These are phyloP conservation scores for Climacteris rufus DNA, from an alignment of 2,113 vertebrate species.

Conservation along the genomic window DNA sequence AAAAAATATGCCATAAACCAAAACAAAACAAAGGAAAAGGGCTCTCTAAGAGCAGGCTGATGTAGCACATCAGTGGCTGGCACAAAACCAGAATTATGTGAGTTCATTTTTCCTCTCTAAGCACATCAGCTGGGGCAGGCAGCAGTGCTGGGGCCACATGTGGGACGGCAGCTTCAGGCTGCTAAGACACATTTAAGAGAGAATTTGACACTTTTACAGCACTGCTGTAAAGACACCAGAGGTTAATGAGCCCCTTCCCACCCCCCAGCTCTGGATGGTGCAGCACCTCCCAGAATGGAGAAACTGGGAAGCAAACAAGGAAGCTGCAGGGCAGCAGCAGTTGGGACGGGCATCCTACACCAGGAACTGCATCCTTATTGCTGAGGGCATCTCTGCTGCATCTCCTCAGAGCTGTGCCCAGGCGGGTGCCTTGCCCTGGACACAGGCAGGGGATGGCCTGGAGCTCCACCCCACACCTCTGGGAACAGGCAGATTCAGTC, in stretches of 20 bases:
- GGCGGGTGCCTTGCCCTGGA: not conserved
- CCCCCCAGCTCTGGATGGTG: not conserved
- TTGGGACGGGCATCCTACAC: not conserved
- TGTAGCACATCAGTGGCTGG: not conserved
- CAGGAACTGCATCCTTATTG: not conserved
- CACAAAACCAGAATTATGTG: fast-evolving
- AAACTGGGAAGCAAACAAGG: not conserved
- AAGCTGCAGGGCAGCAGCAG: fast-evolving
- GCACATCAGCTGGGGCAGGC: not conserved
- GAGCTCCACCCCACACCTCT: not conserved
- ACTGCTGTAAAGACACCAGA: not conserved
- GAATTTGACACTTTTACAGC: not conserved
- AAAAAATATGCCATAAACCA: not conserved
- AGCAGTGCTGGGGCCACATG: not conserved
- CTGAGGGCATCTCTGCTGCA: not conserved
- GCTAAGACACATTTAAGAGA: not conserved
- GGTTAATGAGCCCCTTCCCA: not conserved
- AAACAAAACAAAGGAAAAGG: not conserved
- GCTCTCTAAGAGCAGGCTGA: not conserved
- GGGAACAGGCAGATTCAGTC: not conserved
- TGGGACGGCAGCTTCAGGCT: not conserved
- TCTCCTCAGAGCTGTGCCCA: not conserved
- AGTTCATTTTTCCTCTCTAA: not conserved
- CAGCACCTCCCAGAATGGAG: not conserved
- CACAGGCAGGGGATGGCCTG: fast-evolving